Evolutionary conservation across 2,888 invertebrate species (phyloP).

Genomic region (Myopa testacea): DNA sequence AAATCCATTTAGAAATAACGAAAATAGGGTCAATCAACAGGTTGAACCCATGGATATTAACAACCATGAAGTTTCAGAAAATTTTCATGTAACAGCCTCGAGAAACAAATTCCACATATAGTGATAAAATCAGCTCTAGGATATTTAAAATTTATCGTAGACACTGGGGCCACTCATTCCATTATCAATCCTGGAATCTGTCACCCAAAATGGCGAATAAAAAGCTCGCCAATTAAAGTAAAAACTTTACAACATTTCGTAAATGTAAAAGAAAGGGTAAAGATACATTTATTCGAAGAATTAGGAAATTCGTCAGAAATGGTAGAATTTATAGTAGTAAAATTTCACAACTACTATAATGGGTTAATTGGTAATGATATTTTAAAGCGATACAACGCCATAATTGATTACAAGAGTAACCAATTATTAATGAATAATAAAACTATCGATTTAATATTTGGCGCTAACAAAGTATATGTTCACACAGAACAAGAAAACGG

Average conservation of each 20-base stretch:
- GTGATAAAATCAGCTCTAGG: conserved; percentile 33
- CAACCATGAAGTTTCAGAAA: conserved; percentile 31
- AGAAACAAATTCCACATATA: conserved; percentile 41
- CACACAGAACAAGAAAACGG: too few relatives aligned
- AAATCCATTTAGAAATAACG: too few relatives aligned
- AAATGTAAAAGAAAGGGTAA: conserved; percentile 29
- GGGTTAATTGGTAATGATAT: conserved; percentile 41
- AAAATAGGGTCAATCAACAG: too few relatives aligned
- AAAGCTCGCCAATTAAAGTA: conserved; percentile 18
- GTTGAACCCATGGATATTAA: conserved; percentile 44
- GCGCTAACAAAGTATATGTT: too few relatives aligned
- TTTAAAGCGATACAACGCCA: conserved; percentile 27
- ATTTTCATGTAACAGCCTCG: conserved; percentile 39
- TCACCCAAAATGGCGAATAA: conserved; percentile 34
- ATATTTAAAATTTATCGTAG: conserved; percentile 42
- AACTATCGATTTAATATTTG: not conserved
- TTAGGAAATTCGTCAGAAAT: conserved; percentile 31
- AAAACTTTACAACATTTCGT: conserved; percentile 39
- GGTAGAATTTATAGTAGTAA: conserved; percentile 35
- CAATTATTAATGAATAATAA: conserved; percentile 19
- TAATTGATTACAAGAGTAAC: conserved; percentile 35
- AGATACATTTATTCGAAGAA: conserved; percentile 35
- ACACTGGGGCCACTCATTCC: conserved; percentile 40
- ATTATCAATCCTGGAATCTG: conserved; percentile 41
- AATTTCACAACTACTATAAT: conserved; percentile 43